A percentile compares a stretch with the other conserved stretches of the same genome.
Evolutionary conservation across 2,888 invertebrate genomes (phyloP).

Genomic region (Smittia aterrima): DNA sequence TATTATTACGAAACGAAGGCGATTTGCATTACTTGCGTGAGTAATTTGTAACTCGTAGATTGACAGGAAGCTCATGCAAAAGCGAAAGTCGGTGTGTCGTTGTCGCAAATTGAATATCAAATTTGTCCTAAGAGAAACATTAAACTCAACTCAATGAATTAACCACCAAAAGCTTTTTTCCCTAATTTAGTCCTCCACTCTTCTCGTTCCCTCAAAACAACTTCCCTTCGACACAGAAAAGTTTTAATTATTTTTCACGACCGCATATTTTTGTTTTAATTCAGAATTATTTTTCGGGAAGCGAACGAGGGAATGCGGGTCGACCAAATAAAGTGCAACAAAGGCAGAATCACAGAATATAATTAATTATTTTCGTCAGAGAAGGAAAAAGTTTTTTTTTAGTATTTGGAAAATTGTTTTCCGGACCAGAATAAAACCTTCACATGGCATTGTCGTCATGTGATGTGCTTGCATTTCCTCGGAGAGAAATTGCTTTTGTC

Average conservation of each 20-base stretch:
- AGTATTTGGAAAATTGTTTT: neutral
- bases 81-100: too few relatives aligned
- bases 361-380: neutral
- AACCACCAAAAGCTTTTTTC: too few relatives aligned
- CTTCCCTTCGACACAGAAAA: neutral
- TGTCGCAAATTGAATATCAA: too few relatives aligned
- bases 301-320: neutral
- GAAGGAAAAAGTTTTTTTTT: neutral
- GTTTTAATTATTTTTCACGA: constrained; percentile 7
- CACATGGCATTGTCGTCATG: neutral
- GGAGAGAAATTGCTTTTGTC: neutral
- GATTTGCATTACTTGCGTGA: neutral
- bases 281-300: neutral
- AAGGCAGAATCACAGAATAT: neutral
- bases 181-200: too few relatives aligned
- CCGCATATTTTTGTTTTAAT: neutral
- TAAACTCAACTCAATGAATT: too few relatives aligned
- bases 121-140: too few relatives aligned
- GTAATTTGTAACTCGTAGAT: neutral
- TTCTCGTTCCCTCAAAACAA: neutral
- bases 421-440: neutral
- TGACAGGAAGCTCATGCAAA: too few relatives aligned
- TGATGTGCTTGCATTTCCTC: neutral
- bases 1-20: neutral
- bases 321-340: constrained; percentile 9